These are phyloP conservation scores for Phylloscopus trochiloides DNA, from an alignment of 2,113 vertebrate genomes.

Conservation along the genomic window DNA sequence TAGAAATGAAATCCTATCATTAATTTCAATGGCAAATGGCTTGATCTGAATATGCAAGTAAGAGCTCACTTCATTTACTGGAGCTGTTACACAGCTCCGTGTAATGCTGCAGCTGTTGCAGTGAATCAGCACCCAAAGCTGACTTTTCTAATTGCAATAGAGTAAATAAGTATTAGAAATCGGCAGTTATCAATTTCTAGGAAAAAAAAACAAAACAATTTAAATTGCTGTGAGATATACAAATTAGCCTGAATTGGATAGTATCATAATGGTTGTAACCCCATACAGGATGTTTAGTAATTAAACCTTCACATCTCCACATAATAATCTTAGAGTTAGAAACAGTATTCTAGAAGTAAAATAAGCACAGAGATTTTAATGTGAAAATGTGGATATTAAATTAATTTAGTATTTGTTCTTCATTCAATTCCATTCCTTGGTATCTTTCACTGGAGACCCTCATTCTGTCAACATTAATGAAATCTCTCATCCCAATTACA, in stretches of 20 bases:
- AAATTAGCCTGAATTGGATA: background rate
- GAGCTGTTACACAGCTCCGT: background rate
- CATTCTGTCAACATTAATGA: background rate
- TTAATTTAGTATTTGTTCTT: background rate
- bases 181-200: background rate
- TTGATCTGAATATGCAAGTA: slow-evolving; percentile 1
- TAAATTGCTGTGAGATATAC: background rate
- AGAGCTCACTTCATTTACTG: background rate
- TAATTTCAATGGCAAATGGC: background rate
- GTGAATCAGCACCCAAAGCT: background rate
- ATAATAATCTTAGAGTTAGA: background rate
- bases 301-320: background rate
- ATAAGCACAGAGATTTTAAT: background rate
- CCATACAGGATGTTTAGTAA: background rate
- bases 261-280: background rate
- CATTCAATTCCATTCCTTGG: background rate
- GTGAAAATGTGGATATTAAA: background rate
- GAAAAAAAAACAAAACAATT: background rate
- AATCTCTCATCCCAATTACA: background rate
- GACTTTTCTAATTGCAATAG: background rate
- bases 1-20: background rate
- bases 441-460: background rate
- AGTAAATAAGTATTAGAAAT: slow-evolving; percentile 3
- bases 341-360: background rate
- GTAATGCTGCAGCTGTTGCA: background rate